Evolutionary conservation across 2,888 invertebrate species (phyloP).

Genomic region (Ditula angustiorana): DNA sequence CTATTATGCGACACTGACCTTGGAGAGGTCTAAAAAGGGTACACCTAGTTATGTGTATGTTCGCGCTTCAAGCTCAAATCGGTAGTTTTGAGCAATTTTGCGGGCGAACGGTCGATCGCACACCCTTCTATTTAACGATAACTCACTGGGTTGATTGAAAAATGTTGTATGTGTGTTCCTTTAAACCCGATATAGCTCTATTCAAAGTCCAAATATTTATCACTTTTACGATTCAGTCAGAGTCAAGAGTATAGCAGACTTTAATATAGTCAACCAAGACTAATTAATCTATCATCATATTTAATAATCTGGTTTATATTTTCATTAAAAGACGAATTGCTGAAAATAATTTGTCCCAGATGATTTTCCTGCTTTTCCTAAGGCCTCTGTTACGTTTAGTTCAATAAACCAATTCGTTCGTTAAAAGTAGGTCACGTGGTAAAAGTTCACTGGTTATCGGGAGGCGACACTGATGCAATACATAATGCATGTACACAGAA

Average conservation of each 20-base stretch:
- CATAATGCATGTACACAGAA: conserved; percentile 43
- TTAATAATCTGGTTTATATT: too few species aligned
- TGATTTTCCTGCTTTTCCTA: background rate
- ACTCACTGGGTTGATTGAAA: conserved; percentile 32
- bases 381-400: background rate
- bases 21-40: conserved; percentile 23
- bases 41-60: conserved; percentile 8
- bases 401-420: conserved; percentile 1
- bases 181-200: background rate
- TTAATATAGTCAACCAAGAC: too few species aligned
- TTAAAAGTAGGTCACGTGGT: conserved; percentile 46
- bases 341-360: background rate
- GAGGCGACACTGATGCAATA: conserved; percentile 43
- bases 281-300: too few species aligned
- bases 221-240: too few species aligned
- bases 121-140: conserved; percentile 35
- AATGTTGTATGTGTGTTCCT: conserved; percentile 4
- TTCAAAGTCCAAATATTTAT: too few species aligned
- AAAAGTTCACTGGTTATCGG: conserved; percentile 52
- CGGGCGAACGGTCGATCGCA: conserved; percentile 33
- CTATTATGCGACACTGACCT: conserved; percentile 19
- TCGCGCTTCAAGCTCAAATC: conserved; percentile 21
- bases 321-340: too few species aligned
- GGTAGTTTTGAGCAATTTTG: conserved; percentile 38
- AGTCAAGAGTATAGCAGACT: too few species aligned